Evolutionary conservation across 2,797 vertebrate species (phyloP), one percentile per base, ranked within the genome.

Genomic region (Cynodonichthys magdalenae): DNA sequence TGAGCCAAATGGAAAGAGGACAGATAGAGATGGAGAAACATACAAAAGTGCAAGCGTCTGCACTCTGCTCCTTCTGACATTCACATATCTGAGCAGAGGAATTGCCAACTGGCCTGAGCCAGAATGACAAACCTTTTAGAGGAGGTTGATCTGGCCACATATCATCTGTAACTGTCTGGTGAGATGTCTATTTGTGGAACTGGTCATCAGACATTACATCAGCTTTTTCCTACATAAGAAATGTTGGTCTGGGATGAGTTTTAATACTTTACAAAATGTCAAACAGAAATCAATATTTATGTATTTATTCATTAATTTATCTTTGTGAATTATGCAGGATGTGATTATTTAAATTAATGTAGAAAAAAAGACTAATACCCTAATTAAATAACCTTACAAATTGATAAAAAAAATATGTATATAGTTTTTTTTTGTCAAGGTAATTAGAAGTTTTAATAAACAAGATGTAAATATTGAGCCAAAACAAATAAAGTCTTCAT

Each of bases 201-300:
- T 57, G 58, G 67, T 69, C 80, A 72, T 85, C 70, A 83, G 82
- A 86, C 74, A 59, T 83, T 76, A 82, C 59, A 45, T 89, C 83
- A 83, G 71, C 64, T 55, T 67, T 75, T 71, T 58, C 69, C 34
- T 17, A 24, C 24, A 24, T 24, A 24, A 2, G 65, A 53, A 42
- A 54, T 75, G 68, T 67, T 41, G 4, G 58, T 53, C 24, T 15
- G 49, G 59, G 54, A 41, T 70, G 4, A 18, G 44, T 29, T 78
- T 73, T 81, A 78, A 87, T 84, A 72, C 68, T 75, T 85, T 68
- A 71, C 61, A 66, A 65, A 82, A 85, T 79, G 78, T 75, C 73
- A 80, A 77, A 87, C 80, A 63, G 69, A 79, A 84, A 82, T 86
- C 75, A 24, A 81, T 75, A 79, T 81, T 80, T 70, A 71, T 75